phyloP scores from a whole-genome alignment of 2,113 vertebrate species.

The Pleuronectes platessa region DNA sequence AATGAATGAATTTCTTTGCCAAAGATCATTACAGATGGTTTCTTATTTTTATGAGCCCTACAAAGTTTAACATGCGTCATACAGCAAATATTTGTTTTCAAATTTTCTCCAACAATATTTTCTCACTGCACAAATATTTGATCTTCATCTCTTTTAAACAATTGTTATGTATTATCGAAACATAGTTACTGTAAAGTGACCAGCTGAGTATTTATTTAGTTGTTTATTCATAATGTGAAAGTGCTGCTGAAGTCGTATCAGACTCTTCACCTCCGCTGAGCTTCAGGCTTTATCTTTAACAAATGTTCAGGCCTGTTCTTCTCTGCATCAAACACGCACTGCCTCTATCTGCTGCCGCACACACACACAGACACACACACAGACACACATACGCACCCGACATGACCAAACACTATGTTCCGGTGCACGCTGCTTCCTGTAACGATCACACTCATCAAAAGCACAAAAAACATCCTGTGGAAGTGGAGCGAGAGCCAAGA shows the following conservation, averaged over 20 bases:
- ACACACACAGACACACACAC: not conserved
- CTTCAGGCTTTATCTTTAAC: not conserved
- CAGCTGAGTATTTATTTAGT: not conserved
- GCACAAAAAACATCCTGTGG: constrained; percentile 36
- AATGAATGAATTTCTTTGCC: too few species aligned
- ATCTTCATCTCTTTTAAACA: too few species aligned
- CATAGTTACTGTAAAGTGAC: too few species aligned
- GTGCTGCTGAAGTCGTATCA: constrained; percentile 8
- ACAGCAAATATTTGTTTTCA: too few species aligned
- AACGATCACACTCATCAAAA: constrained; percentile 37
- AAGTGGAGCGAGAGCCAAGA: constrained; percentile 26
- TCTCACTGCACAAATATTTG: too few species aligned
- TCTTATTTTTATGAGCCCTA: too few species aligned
- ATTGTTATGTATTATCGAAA: too few species aligned
- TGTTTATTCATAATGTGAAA: not conserved
- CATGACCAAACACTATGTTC: constrained; percentile 15
- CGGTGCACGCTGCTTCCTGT: constrained; percentile 8
- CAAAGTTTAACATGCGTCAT: too few species aligned
- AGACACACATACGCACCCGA: not conserved
- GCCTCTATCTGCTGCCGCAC: not conserved
- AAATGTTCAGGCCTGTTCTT: constrained; percentile 37
- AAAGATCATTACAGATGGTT: too few species aligned
- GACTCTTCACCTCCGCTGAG: constrained; percentile 14
- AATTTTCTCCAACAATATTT: too few species aligned
- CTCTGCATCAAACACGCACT: constrained; percentile 5